Evolutionary conservation across 2,113 vertebrate species (phyloP), one percentile per base, ranked within the genome.

Genomic region (Xiphophorus maculatus): DNA sequence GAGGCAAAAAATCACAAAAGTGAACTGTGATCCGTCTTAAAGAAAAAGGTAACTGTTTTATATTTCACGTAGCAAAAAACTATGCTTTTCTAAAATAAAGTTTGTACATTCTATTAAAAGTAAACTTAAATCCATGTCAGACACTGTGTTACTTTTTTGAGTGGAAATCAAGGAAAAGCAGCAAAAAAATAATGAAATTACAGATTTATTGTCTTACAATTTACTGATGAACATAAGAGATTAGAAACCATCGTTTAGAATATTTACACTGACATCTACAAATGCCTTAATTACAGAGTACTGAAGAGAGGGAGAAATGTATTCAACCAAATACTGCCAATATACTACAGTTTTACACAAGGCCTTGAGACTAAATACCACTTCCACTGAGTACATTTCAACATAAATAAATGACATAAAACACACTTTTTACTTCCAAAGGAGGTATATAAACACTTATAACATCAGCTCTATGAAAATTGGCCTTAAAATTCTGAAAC

Each of bases 1-100:
- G 89, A 33, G 79, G 75, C 6, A 93, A 84, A 33, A 94, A 89
- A 85, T 63, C 90, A 79, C 92, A 92, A 69, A 94, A 94, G 67
- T 93, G 87, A 93, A 81, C 63, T 79, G 22, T 17, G 13, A 32
- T 29, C 44, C 81, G 30, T 22, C 66, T 71, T 69, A n/a, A 58
- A 54, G 51, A 64, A 35, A 65, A 15, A 66, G 22, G 86, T 27
- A 2, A 78, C 63, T 0, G 4, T 76, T 58, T 84, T 62, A 71
- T 63, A 78, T 88, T 89, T 65, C 79, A 78, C 44, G 63, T 40
- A n/a, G 14, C 12, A 48, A 14, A 30, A 37, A 33, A 66, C 68
- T 66, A 73, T 69, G n/a, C 69, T 83, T 84, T 85, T 88, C 27
- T 78, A 76, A 73, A 60, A 78, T 60, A 0, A 69, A 32, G 70